Percentiles rank a stretch among this genome's conserved stretches.
These are phyloP conservation scores for Discoglossus pictus DNA, from an alignment of 2,797 vertebrate genomes.

Conservation along the genomic window DNA sequence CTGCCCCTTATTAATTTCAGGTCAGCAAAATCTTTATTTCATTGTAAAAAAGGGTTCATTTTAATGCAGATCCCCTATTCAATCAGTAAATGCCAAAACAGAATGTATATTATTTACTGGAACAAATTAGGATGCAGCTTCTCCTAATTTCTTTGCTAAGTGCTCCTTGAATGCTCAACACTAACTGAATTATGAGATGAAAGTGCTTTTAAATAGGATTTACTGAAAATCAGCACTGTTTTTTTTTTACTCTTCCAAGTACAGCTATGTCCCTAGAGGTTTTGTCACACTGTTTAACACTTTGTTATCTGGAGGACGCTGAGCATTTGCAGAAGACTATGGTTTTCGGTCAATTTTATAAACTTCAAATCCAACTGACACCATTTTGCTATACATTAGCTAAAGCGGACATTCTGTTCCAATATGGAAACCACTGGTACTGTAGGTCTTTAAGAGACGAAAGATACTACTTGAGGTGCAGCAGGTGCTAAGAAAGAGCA, in stretches of 20 bases:
- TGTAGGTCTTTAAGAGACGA: too few relatives aligned
- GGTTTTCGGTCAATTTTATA: too few relatives aligned
- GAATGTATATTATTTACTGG: constrained; percentile 52
- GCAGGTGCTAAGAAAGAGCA: too few relatives aligned
- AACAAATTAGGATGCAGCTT: constrained; percentile 47
- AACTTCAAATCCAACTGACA: too few relatives aligned
- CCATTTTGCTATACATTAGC: too few relatives aligned
- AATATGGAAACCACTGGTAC: too few relatives aligned
- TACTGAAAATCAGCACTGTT: constrained; percentile 56
- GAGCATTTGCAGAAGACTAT: too few relatives aligned
- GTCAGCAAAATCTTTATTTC: too few relatives aligned
- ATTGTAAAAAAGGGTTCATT: constrained; percentile 22
- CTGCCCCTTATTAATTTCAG: neutral
- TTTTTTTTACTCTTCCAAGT: constrained; percentile 42
- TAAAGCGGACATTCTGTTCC: too few relatives aligned
- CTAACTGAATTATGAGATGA: constrained; percentile 50
- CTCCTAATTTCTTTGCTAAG: constrained; percentile 57
- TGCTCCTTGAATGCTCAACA: constrained; percentile 54
- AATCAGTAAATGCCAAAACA: constrained; percentile 40
- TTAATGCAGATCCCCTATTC: constrained; percentile 33
- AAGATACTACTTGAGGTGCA: too few relatives aligned
- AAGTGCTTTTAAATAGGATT: constrained; percentile 60
- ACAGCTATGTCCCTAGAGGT: constrained; percentile 20
- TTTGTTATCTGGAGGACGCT: neutral
- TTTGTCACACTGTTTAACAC: constrained; percentile 24